Conservation (phyloP, 1,140 invertebrate genomes). For the Eumaeus atala region DNA sequence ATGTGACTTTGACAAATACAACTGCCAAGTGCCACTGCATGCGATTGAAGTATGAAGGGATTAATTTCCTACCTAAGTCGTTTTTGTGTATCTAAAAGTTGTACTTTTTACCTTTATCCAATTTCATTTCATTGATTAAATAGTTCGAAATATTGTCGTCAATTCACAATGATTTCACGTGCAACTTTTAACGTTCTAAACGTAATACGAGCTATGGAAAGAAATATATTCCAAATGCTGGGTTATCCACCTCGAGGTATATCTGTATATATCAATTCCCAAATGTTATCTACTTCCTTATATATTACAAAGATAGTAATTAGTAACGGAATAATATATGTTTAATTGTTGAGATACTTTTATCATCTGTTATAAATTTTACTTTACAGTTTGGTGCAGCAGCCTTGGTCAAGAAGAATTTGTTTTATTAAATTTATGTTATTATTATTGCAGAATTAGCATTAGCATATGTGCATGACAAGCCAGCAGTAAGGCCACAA, state of each 20-base stretch:
- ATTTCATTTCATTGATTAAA: no score
- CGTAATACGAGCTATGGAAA: conserved; percentile 41
- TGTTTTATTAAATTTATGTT: background rate
- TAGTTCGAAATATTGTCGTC: no score
- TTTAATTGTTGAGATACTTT: no score
- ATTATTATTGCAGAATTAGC: conserved; percentile 46
- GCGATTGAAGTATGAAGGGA: no score
- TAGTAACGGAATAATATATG: no score
- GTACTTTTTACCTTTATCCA: no score
- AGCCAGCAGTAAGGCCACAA: conserved; percentile 17
- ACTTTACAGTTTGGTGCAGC: no score
- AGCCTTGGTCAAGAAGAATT: background rate
- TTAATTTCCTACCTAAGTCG: background rate
- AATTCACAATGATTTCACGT: conserved; percentile 38
- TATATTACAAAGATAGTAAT: background rate
- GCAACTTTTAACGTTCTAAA: conserved; percentile 32
- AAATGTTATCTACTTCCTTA: background rate
- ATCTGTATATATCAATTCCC: background rate
- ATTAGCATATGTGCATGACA: conserved; percentile 41
- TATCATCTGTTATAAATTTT: no score
- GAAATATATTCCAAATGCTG: conserved; percentile 43
- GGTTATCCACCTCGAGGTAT: conserved; percentile 50
- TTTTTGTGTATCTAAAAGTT: no score
- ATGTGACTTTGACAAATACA: background rate
- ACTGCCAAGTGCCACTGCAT: no score